Evolutionary conservation across 1,140 invertebrate species (phyloP), one percentile per base, ranked within the genome.

Genomic region (Diorhabda elongata): DNA sequence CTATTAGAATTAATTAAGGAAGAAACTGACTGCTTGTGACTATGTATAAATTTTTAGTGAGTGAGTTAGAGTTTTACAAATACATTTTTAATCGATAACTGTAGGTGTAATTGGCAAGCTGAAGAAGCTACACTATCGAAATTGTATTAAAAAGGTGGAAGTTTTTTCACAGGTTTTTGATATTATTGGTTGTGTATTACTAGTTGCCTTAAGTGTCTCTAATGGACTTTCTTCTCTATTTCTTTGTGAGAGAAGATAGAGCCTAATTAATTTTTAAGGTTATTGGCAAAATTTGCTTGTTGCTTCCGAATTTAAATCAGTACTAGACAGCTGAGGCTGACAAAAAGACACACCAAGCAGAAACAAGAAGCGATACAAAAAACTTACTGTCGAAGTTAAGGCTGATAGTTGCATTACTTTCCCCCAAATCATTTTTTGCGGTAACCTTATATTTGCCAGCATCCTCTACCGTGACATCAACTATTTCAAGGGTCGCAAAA

Each of bases 341-440:
- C 9, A 56, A 57, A 64, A 52, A 64, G 73, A 74, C 73, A 74
- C 71, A 69, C 72, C 75, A 77, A 77, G 73, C 73, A 72, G 73
- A 68, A 67, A 74, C 72, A 68, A 74, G 67, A 72, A 64, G 59
- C 69, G 74, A 59, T 66, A 73, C 70, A 71, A 70, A 61, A 44
- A 78, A 94, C 94, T 96, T 90, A 97, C 95, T 96, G 88, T 98
- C 96, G 86, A 97, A 97, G 85, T 97, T 97, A 65, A 97, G 88
- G 82, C 93, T 97, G 82, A 97, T 97, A 52, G 94, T 95, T 52
- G 95, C 95, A 82, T 97, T 97, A 79, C 93, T 96, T 85, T 97
- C 95, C 80, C 95, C 95, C 73, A 97, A 88, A 83, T 97, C 94
- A 85, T 97, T 97, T 83, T 97, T 97, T 75, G 95, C 95, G 73